These are phyloP conservation scores for Setipinna tenuifilis DNA, from an alignment of 2,797 vertebrate genomes.

Conservation along the genomic window DNA sequence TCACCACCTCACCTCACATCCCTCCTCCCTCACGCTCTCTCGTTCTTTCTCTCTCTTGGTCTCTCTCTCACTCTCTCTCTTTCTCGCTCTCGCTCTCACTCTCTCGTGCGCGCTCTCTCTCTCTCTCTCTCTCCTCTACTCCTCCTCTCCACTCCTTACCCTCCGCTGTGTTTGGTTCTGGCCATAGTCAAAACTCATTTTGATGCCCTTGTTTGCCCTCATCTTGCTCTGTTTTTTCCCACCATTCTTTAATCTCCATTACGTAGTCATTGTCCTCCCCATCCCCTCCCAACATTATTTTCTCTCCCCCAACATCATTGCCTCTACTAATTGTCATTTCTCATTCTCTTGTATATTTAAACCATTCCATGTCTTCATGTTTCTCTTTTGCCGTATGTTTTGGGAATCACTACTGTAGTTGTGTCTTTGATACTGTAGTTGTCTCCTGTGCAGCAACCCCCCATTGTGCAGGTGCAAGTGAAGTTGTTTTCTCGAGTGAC, in stretches of 20 bases:
- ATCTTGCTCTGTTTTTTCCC: too few species aligned
- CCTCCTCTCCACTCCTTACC: too few species aligned
- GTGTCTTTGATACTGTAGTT: too few species aligned
- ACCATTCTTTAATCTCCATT: too few species aligned
- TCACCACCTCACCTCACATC: background rate
- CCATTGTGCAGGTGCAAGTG: too few species aligned
- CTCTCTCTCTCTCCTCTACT: too few species aligned
- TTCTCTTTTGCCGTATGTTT: background rate
- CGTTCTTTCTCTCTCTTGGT: background rate
- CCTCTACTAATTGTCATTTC: background rate
- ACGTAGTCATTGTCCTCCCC: too few species aligned
- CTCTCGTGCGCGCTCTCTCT: constrained; percentile 16
- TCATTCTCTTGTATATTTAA: background rate
- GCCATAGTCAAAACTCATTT: too few species aligned
- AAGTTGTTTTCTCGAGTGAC: background rate
- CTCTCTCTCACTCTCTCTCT: too few species aligned
- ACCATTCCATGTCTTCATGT: background rate
- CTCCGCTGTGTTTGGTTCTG: constrained; percentile 17
- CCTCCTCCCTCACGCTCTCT: background rate
- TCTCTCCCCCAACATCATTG: background rate
- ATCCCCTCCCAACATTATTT: background rate
- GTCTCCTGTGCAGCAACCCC: background rate
- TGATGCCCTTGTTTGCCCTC: too few species aligned
- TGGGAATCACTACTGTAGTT: too few species aligned
- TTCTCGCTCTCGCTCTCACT: background rate